Percentiles rank a stretch among this genome's conserved stretches.
Evolutionary conservation across 2,888 invertebrate genomes (phyloP).

Genomic region (Sinopyrophorus schimmeli): DNA sequence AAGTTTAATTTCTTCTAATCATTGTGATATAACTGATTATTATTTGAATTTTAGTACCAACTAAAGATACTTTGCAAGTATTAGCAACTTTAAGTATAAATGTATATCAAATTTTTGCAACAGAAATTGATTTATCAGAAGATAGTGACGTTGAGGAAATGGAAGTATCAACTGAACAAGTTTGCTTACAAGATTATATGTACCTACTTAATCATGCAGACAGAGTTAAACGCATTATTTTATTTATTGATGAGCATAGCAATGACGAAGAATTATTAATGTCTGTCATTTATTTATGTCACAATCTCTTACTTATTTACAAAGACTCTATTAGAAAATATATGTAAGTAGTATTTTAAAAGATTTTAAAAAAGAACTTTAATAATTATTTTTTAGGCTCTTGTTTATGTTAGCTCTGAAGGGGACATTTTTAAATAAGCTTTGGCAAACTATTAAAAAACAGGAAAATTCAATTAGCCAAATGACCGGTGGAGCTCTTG

Average conservation of each 20-base stretch:
- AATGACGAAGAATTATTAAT: conserved; percentile 48
- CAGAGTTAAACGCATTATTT: conserved; percentile 56
- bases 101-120: conserved; percentile 49
- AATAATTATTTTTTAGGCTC: conserved; percentile 41
- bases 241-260: conserved; percentile 55
- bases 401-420: conserved; percentile 52
- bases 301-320: conserved; percentile 80
- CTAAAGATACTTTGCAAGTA: conserved; percentile 48
- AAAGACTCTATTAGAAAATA: conserved; percentile 82
- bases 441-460: conserved; percentile 48
- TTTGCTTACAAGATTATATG: conserved; percentile 49
- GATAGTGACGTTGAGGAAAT: conserved; percentile 63
- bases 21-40: background rate
- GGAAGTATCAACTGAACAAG: conserved; percentile 53
- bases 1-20: conserved; percentile 52
- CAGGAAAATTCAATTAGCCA: conserved; percentile 43
- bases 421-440: conserved; percentile 49
- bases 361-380: background rate
- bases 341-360: conserved; percentile 61
- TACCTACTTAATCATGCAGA: conserved; percentile 50
- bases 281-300: conserved; percentile 66
- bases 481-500: conserved; percentile 43
- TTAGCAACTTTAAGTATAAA: conserved; percentile 58
- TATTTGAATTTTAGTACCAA: conserved; percentile 32
- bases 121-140: conserved; percentile 60